Base-by-base conservation (phyloP, 2,113 vertebrate genomes). In the Melanotaenia duboulayi region DNA sequence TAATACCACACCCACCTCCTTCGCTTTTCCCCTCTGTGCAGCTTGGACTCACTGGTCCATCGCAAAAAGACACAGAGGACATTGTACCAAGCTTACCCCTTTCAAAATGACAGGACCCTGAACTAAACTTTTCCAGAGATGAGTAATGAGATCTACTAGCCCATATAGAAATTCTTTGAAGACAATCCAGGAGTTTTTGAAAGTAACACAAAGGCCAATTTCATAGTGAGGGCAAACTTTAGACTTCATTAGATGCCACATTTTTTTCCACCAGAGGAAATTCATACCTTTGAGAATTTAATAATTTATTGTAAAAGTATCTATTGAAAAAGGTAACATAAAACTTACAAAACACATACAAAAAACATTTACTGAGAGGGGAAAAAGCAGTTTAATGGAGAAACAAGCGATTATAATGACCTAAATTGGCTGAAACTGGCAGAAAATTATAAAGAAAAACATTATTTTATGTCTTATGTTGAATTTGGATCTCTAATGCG, bases 131-230 rank as follows among this genome's bases (percentile, higher is more conserved):
- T 63, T 84, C 61, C 65, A 74, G 69, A 91, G 89, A 92, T 94
- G 91, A 94, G 87, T 91, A 85, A 93, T 92, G 91, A 76, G 87
- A 85, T 86, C 72, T 90, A 90, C 87, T 93, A 90, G 82, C 79
- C 84, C 85, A 85, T 62, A 85, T 71, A 85, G 74, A 92, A 48
- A 84, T 72, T 78, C 83, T 89, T 91, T 78, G 62, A 89, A 88
- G 80, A 76, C 76, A 71, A 56, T 46, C 49, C 59, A 11, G 49
- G 20, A 72, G 54, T 78, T 85, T 86, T 82, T 68, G 9, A 84
- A 88, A 65, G 44, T 48, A 73, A 57, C 69, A 91, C 90, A 90
- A 90, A 77, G 71, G 80, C 65, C 87, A 85, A 90, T 92, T 93
- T 92, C 76, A 92, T 78, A 85, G 73, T 85, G 28, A 66, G 75